A percentile compares a stretch with the other conserved stretches of the same genome.
phyloP scores from a whole-genome alignment of 30 jellyfish, hydroid and myxozoan genomes.

The Aurelia aurita region DNA sequence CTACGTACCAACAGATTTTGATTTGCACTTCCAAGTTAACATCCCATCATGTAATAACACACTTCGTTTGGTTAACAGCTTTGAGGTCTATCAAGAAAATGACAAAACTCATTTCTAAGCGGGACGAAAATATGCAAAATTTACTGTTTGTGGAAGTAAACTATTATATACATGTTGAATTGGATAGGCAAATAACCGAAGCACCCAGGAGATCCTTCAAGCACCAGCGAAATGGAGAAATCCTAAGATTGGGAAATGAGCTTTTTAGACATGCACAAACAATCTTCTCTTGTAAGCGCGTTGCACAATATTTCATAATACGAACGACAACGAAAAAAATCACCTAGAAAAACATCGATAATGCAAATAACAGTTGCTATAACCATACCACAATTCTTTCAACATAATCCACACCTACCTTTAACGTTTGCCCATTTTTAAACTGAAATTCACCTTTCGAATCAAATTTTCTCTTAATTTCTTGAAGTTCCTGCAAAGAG shows the following conservation, averaged over 20 bases:
- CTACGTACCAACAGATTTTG: conserved; percentile 86
- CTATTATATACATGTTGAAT: too few species aligned
- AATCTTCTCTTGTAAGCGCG: too few species aligned
- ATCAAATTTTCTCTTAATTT: conserved; percentile 56
- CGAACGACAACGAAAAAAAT: background rate
- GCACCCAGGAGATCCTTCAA: too few species aligned
- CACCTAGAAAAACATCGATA: background rate
- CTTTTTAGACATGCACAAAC: too few species aligned
- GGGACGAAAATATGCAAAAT: too few species aligned
- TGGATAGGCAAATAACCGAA: too few species aligned
- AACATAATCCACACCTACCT: conserved; percentile 20
- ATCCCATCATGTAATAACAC: conserved; percentile 75
- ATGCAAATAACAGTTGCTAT: background rate
- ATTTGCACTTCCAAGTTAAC: conserved; percentile 75
- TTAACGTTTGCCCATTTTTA: conserved; percentile 66
- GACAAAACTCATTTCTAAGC: background rate
- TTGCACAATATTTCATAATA: too few species aligned
- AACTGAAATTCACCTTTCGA: conserved; percentile 67
- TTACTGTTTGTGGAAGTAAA: too few species aligned
- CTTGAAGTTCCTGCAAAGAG: conserved; percentile 53
- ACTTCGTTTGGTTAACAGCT: conserved; percentile 79
- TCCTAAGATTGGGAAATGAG: too few species aligned
- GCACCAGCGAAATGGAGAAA: too few species aligned
- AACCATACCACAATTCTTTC: too few species aligned
- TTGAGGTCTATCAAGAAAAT: conserved; percentile 70